Base-by-base conservation (phyloP, 1,140 invertebrate species). In the Intoshia linei region DNA sequence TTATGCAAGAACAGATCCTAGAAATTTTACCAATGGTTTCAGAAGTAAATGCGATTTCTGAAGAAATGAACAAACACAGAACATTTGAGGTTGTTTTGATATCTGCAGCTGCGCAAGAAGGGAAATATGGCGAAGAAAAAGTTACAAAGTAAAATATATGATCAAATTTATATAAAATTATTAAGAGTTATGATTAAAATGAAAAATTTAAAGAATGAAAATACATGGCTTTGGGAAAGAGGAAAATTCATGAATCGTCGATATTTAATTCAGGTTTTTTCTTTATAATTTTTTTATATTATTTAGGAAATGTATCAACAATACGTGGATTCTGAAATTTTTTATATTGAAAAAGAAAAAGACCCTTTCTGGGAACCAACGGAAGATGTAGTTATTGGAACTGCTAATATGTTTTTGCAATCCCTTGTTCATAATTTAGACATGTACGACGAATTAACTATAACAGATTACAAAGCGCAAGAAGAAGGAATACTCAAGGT, bases 361-460 rank as follows among this genome's bases (percentile, higher is more conserved):
- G 57, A 59, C 41, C 57, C 57, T 20, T 59, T 59, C 42, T 59
- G 57, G 57, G 57, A 59, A 39, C 52, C 57, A 1, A 43, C 48
- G 7, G 55, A 58, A 37, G 55, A 57, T 39, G 47, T 54, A 3
- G 41, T 55, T 15, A 50, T 58, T 25, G 55, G 55, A 21, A 54
- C 51, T 14, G 49, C 51, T 17, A 56, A 50, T 42, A 47, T 55
- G 1, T 57, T 56, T 41, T 46, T 57, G 1, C 52, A 57, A 46
- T 54, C 50, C 4, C 45, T 59, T 29, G 46, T 46, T 1, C 56
- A 55, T 38, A 47, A 45, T 2, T 43, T 59, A 5, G 57, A 58
- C 39, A 57, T 58, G 47, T 50, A 52, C 22, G 53, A 59, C 36
- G 41, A 47, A 27, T 38, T 56, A 3, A 42, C 45, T 21, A 46